Evolutionary conservation across 92 coral and sea anemone species (phyloP), one percentile per base, ranked within the genome.

Genomic region (Zoanthus sansibaricus): DNA sequence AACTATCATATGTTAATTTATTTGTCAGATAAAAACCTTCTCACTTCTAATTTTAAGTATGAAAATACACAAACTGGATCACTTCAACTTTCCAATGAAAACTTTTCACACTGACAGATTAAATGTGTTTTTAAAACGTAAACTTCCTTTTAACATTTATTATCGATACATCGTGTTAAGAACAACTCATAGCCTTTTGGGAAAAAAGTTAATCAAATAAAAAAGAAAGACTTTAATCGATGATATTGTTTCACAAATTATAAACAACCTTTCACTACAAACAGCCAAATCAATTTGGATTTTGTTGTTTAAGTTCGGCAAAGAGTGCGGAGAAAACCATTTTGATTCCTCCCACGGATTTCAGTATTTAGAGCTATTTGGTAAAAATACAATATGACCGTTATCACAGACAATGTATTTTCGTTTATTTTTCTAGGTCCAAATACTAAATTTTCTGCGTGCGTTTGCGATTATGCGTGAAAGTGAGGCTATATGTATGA

Each of bases 131-230:
- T 14, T 5, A 5, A 5, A 58, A 15, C 25, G 25, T 25, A 0
- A 25, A 25, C 25, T 25, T 25, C 25, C 25, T 58, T 58, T 58
- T 58, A 54, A 15, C 66, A 58, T 58, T 10, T 58, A 58, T 58
- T 17, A 58, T 15, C 6, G 25, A 15, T 61, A 21, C 18, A 61
- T 61, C 21, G 9, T 59, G 25, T 1, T 48, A 66, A 45, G 46
- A 10, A 46, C 74, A 80, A 80, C 44, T 80, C n/a, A 66, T 3
- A 31, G 59, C 30, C n/a, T 78, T 15, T 64, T 11, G 31, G 12
- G 7, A 66, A 80, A 64, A 80, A 80, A 7, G 64, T 58, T 37
- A 66, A 45, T 80, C 73, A n/a, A 30, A 80, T 21, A 30, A 44
- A 21, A 66, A 46, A 42, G 67, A 46, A 42, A 25, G 54, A 30